phyloP scores from a whole-genome alignment of 2,888 invertebrate genomes.

The Tolmerus cingulatus region DNA sequence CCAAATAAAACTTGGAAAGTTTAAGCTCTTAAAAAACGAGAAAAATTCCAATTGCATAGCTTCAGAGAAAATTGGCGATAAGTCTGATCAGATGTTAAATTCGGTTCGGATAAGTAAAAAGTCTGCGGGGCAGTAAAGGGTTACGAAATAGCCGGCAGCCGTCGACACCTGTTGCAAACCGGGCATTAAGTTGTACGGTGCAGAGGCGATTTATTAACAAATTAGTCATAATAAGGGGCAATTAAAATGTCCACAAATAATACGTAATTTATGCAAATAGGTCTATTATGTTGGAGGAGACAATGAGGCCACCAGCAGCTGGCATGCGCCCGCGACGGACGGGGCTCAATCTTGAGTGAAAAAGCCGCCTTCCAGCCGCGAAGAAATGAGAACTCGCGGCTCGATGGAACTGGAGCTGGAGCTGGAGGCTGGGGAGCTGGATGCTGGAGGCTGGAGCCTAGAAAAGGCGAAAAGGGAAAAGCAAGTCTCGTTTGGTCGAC shows the following conservation, averaged over 20 bases:
- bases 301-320: neutral
- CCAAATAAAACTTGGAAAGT: neutral
- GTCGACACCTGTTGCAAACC: neutral
- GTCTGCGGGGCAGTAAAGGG: neutral
- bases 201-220: neutral
- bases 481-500: neutral
- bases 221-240: neutral
- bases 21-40: neutral
- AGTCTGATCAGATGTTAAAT: neutral
- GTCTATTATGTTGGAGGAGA: neutral
- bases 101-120: neutral
- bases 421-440: too few relatives aligned
- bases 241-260: neutral
- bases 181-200: neutral
- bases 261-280: neutral
- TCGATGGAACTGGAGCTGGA: neutral
- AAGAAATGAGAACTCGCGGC: neutral
- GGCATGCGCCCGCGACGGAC: neutral
- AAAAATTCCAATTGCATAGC: neutral
- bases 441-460: too few relatives aligned
- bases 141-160: neutral
- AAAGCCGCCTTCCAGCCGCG: neutral
- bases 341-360: neutral
- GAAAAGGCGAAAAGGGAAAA: neutral
- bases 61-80: neutral